phyloP scores from a whole-genome alignment of 2,797 vertebrate genomes.

The Hyperoplus lanceolatus region DNA sequence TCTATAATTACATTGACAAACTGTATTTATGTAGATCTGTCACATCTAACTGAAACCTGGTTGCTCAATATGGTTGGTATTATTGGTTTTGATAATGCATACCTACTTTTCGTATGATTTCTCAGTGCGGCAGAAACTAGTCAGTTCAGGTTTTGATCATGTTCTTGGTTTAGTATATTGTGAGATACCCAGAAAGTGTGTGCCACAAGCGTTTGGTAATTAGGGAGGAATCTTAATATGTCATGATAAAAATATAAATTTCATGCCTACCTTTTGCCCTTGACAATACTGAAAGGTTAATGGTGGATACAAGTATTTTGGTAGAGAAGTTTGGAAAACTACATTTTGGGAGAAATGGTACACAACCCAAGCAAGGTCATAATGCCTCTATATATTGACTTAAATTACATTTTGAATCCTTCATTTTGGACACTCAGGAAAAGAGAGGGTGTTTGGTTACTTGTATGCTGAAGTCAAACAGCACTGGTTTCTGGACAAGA shows the following conservation, averaged over 20 bases:
- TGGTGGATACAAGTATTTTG: neutral
- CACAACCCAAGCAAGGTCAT: neutral
- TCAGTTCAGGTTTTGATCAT: neutral
- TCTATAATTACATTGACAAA: neutral
- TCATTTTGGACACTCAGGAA: neutral
- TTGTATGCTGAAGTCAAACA: conserved; percentile 3
- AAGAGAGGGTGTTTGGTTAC: neutral
- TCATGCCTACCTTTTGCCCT: neutral
- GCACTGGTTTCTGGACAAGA: neutral
- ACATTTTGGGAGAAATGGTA: neutral
- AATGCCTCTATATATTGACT: conserved; percentile 2
- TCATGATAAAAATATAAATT: neutral
- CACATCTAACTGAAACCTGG: neutral
- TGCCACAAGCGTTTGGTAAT: neutral
- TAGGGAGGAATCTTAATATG: neutral
- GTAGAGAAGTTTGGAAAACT: neutral
- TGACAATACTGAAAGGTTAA: neutral
- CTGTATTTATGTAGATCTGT: neutral
- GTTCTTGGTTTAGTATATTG: neutral
- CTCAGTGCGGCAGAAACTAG: neutral
- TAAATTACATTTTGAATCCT: neutral
- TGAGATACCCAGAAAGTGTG: neutral
- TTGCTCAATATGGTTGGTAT: neutral
- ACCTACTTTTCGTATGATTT: neutral
- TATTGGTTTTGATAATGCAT: too few relatives aligned